Evolutionary conservation across 2,888 invertebrate genomes (phyloP).

Genomic region (Lumbricus terrestris): DNA sequence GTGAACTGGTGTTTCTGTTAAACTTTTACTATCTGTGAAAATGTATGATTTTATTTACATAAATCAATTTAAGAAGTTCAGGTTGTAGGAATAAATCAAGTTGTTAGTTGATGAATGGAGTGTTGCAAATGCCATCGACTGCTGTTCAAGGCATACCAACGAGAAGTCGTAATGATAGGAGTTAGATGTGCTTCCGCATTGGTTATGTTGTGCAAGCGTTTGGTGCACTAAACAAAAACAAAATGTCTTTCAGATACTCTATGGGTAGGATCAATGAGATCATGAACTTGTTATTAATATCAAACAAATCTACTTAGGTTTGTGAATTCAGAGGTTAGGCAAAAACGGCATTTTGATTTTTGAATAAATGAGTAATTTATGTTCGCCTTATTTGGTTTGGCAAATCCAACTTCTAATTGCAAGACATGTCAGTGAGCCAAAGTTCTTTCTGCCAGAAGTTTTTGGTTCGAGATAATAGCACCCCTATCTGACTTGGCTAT

Average conservation of each 20-base stretch:
- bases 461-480: too few species aligned
- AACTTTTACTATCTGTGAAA: neutral
- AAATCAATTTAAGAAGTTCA: neutral
- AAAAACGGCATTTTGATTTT: neutral
- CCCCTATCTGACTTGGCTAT: too few species aligned
- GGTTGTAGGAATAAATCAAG: neutral
- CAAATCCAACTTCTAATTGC: neutral
- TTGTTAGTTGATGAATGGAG: neutral
- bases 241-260: neutral
- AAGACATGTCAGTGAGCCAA: neutral
- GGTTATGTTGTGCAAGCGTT: constrained; percentile 3
- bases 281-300: neutral
- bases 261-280: neutral
- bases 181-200: constrained; percentile 3
- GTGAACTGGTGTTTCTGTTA: neutral
- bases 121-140: neutral
- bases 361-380: neutral
- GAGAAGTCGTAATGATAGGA: neutral
- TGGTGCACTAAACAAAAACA: neutral
- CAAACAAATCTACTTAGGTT: neutral
- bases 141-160: neutral
- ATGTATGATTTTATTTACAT: too few species aligned
- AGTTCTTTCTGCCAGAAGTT: neutral
- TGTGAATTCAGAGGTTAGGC: neutral
- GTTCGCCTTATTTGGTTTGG: neutral